Percentiles rank a stretch among this genome's conserved stretches.
These are phyloP conservation scores for Hypsopygia costalis DNA, from an alignment of 2,888 invertebrate species.

Conservation along the genomic window DNA sequence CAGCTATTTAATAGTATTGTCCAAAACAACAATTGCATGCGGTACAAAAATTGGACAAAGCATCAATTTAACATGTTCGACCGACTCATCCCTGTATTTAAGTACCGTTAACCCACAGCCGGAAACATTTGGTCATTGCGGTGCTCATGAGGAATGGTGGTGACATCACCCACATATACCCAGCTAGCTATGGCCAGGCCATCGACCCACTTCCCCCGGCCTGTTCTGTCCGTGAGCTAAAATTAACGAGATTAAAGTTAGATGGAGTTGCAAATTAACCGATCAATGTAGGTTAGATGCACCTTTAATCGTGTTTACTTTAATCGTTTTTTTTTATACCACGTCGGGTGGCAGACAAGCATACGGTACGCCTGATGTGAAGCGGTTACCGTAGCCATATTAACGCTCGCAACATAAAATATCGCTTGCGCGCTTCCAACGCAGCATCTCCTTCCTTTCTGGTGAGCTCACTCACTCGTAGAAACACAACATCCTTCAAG, in stretches of 20 bases:
- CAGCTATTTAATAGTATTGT: too few species aligned
- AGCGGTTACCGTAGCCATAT: too few species aligned
- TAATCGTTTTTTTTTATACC: too few species aligned
- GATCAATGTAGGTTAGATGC: constrained; percentile 4
- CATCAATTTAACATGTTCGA: constrained; percentile 1
- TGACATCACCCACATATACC: constrained; percentile 37
- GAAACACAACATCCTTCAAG: too few species aligned
- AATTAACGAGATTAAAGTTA: constrained; percentile 26
- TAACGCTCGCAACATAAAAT: too few species aligned
- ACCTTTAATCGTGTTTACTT: not conserved
- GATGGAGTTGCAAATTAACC: constrained; percentile 9
- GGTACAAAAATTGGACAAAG: not conserved
- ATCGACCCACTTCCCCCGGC: constrained; percentile 39
- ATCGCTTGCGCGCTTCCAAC: too few species aligned
- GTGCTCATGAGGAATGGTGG: constrained; percentile 27
- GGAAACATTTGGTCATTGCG: constrained; percentile 32
- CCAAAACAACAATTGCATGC: too few species aligned
- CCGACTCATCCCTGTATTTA: constrained; percentile 9
- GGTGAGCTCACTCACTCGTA: too few species aligned
- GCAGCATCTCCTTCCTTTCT: too few species aligned
- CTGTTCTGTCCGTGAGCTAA: constrained; percentile 21
- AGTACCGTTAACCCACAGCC: constrained; percentile 27
- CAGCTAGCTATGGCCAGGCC: constrained; percentile 43
- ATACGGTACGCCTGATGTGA: too few species aligned
- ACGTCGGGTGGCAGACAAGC: too few species aligned